Evolutionary conservation across 2,113 vertebrate genomes (phyloP).

Genomic region (Anhinga rufa): DNA sequence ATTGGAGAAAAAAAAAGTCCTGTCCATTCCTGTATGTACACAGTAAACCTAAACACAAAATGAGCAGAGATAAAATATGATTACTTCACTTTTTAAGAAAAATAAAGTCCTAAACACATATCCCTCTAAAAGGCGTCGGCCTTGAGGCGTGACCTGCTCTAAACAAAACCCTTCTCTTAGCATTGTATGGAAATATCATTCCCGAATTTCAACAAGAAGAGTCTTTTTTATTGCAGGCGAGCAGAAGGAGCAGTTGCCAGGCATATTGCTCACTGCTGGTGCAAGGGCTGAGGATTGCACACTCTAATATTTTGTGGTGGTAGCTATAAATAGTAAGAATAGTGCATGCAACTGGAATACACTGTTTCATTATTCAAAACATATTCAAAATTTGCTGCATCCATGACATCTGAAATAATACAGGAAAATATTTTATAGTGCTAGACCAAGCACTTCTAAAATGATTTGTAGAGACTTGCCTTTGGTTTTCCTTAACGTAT

Average conservation of each 20-base stretch:
- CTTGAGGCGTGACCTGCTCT: not conserved
- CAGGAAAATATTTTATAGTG: not conserved
- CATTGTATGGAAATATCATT: not conserved
- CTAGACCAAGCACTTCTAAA: not conserved
- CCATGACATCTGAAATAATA: not conserved
- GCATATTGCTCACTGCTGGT: not conserved
- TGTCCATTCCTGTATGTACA: not conserved
- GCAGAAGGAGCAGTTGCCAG: not conserved
- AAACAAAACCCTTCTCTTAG: conserved; percentile 9
- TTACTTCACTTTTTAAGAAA: not conserved
- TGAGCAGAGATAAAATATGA: not conserved
- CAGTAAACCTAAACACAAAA: not conserved
- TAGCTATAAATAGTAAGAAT: not conserved
- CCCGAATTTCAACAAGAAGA: conserved; percentile 16
- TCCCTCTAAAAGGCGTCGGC: not conserved
- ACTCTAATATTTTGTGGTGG: not conserved
- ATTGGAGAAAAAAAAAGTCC: fast-evolving
- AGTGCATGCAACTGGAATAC: not conserved
- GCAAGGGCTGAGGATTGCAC: not conserved
- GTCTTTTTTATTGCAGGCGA: not conserved
- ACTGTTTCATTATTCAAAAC: conserved; percentile 8
- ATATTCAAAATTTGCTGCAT: not conserved
- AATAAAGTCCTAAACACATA: not conserved
- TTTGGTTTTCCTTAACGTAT: not conserved
- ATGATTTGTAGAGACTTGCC: not conserved